phyloP scores from a whole-genome alignment of 2,113 vertebrate species.

The Paralichthys olivaceus region DNA sequence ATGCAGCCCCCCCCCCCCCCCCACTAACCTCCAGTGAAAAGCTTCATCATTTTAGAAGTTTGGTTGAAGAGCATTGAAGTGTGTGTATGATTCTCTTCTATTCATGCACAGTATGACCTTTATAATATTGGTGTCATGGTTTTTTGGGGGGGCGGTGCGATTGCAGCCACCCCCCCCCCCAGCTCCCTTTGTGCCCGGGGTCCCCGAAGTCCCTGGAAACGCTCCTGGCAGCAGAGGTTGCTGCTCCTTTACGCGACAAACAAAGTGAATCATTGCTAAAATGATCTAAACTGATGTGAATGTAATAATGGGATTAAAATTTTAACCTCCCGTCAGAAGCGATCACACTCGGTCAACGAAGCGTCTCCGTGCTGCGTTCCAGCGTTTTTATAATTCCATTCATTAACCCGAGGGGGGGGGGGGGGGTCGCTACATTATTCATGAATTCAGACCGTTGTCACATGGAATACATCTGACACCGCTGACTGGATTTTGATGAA shows the following conservation, averaged over 20 bases:
- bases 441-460: constrained; percentile 62
- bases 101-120: too few species aligned
- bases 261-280: constrained; percentile 7
- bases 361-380: constrained; percentile 13
- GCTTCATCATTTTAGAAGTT: too few species aligned
- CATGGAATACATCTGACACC: constrained; percentile 42
- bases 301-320: constrained; percentile 31
- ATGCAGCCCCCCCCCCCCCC: too few species aligned
- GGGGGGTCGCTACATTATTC: constrained; percentile 41
- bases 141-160: too few species aligned
- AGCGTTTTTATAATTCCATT: constrained; percentile 32
- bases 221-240: too few species aligned
- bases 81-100: too few species aligned
- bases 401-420: constrained; percentile 15
- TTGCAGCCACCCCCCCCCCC: too few species aligned
- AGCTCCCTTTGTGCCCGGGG: too few species aligned
- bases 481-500: constrained; percentile 43
- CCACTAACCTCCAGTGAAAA: background rate
- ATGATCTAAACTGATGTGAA: constrained; percentile 13
- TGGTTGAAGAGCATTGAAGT: too few species aligned
- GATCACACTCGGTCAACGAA: constrained; percentile 21
- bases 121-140: too few species aligned
- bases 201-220: too few species aligned
- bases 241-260: constrained; percentile 20
- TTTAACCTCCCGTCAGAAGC: constrained; percentile 22